Evolutionary conservation across 2,888 invertebrate genomes (phyloP).

Genomic region (Stenchaetothrips biformis): DNA sequence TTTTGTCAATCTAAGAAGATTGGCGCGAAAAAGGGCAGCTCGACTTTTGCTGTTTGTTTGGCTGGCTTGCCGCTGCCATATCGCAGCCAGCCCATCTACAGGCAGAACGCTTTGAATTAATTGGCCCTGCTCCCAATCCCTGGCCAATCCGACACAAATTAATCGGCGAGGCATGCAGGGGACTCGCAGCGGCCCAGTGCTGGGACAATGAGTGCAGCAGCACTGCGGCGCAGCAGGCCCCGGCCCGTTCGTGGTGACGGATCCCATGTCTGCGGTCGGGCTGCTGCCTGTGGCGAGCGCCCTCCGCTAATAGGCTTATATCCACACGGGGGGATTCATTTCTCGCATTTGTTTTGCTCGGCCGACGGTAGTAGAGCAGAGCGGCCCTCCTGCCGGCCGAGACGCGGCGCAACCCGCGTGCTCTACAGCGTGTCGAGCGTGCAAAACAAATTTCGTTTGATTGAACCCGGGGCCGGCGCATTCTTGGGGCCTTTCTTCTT

Average conservation of each 20-base stretch:
- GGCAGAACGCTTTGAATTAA: neutral
- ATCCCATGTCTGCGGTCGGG: neutral
- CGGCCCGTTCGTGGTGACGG: neutral
- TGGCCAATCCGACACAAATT: constrained; percentile 16
- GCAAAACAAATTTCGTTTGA: too few relatives aligned
- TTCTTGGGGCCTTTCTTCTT: too few relatives aligned
- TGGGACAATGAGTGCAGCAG: too few relatives aligned
- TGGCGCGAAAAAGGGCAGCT: too few relatives aligned
- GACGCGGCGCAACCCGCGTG: too few relatives aligned
- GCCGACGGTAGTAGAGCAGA: too few relatives aligned
- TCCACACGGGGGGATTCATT: neutral
- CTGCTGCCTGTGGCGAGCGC: neutral
- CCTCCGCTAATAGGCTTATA: neutral
- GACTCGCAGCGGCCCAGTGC: neutral
- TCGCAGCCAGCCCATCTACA: neutral
- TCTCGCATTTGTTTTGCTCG: neutral
- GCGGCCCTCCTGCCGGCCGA: too few relatives aligned
- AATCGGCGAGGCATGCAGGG: neutral
- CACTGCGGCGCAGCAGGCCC: too few relatives aligned
- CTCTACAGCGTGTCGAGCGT: too few relatives aligned
- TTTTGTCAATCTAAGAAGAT: too few relatives aligned
- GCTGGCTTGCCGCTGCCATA: neutral
- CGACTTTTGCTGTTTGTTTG: too few relatives aligned
- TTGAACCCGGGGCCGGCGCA: too few relatives aligned
- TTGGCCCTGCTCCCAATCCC: constrained; percentile 8